Evolutionary conservation across 2,797 vertebrate species (phyloP).

Genomic region (Falco columbarius): DNA sequence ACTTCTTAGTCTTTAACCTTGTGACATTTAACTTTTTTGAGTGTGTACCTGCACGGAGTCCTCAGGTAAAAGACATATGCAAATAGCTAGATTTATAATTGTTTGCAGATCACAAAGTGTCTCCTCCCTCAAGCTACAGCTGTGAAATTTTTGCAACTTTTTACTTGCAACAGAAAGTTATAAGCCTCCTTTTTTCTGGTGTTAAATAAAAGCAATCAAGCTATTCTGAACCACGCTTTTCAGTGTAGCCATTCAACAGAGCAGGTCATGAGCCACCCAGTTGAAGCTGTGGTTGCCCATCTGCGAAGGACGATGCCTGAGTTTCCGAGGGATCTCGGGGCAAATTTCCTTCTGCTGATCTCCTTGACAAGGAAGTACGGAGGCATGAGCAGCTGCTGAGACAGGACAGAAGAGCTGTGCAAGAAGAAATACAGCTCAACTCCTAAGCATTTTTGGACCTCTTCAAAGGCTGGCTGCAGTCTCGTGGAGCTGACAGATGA

Average conservation of each 20-base stretch:
- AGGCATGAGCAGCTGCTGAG: background rate
- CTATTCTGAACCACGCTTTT: background rate
- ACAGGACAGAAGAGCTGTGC: background rate
- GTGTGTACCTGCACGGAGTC: background rate
- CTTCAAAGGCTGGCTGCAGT: background rate
- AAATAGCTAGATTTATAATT: background rate
- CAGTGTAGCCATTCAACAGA: accelerated
- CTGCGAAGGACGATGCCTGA: background rate
- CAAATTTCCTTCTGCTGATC: background rate
- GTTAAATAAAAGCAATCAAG: background rate
- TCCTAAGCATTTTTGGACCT: background rate
- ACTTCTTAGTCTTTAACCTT: background rate
- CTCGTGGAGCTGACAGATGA: background rate
- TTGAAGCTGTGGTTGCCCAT: background rate
- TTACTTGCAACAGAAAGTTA: background rate
- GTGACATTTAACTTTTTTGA: background rate
- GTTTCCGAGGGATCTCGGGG: background rate
- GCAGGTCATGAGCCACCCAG: background rate
- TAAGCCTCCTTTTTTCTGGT: background rate
- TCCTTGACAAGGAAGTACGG: background rate
- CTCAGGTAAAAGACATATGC: background rate
- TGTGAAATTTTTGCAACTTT: background rate
- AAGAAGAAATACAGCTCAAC: constrained; percentile 1
- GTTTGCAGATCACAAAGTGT: background rate
- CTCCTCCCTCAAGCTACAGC: background rate